These are phyloP conservation scores for Poecile atricapillus DNA, from an alignment of 2,113 vertebrate species.

Conservation along the genomic window DNA sequence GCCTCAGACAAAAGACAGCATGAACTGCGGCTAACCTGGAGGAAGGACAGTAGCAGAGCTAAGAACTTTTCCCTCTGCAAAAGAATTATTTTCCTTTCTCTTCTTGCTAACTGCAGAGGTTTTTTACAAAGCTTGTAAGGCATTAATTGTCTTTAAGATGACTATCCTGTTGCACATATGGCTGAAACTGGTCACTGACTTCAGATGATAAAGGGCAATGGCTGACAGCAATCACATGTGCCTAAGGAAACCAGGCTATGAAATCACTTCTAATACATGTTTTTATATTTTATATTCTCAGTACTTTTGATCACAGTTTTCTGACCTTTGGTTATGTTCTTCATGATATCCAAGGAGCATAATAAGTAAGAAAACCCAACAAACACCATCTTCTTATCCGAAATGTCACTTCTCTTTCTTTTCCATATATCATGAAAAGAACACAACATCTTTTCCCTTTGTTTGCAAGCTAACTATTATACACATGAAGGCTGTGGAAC, in stretches of 20 bases:
- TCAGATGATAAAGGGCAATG: neutral
- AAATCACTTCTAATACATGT: fast-evolving
- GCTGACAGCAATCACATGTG: neutral
- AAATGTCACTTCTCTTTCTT: neutral
- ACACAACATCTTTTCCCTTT: fast-evolving
- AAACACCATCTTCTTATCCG: neutral
- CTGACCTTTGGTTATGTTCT: neutral
- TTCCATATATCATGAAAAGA: neutral
- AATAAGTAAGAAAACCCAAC: neutral
- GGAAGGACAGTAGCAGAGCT: neutral
- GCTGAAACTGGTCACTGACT: neutral
- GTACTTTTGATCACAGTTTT: neutral
- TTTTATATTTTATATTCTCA: neutral
- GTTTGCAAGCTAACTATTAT: neutral
- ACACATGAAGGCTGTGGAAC: neutral
- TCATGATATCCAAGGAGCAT: neutral
- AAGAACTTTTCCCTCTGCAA: neutral
- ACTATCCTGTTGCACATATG: neutral
- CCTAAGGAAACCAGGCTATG: neutral
- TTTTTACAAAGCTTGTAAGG: neutral
- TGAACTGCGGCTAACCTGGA: neutral
- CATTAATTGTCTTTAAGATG: neutral
- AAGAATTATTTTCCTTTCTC: neutral
- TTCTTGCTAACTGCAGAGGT: neutral
- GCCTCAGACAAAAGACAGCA: neutral